These are phyloP conservation scores for Ectropis grisescens DNA, from an alignment of 1,140 invertebrate species.

Conservation along the genomic window DNA sequence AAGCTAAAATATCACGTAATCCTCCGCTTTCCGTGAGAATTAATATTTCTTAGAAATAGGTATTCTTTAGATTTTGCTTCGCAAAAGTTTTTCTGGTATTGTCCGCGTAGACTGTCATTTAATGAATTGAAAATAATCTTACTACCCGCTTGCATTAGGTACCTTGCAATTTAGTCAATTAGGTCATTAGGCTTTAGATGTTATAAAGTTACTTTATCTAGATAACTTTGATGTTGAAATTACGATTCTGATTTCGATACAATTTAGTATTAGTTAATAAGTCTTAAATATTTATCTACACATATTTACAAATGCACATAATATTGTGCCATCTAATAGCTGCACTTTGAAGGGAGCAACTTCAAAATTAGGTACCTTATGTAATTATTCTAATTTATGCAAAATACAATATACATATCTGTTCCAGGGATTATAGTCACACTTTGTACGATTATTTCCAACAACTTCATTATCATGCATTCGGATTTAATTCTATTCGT, in stretches of 20 bases:
- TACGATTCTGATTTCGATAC: no score
- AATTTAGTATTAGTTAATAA: no score
- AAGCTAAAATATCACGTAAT: conserved; percentile 66
- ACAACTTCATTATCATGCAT: not conserved
- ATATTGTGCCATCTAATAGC: conserved; percentile 44
- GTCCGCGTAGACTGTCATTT: conserved; percentile 39
- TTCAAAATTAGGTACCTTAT: conserved; percentile 5
- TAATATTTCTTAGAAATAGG: conserved; percentile 31
- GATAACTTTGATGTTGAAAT: no score
- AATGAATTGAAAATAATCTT: conserved; percentile 25
- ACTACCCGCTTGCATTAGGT: conserved; percentile 21
- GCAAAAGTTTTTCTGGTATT: conserved; percentile 51
- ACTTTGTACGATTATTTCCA: conserved; percentile 58
- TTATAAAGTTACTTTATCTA: no score
- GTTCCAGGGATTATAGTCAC: conserved; percentile 49
- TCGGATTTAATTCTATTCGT: no score
- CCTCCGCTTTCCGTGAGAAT: conserved; percentile 50
- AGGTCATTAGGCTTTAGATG: no score
- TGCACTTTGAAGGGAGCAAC: conserved; percentile 53
- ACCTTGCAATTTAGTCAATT: no score
- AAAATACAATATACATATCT: no score
- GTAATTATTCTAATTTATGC: no score
- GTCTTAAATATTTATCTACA: conserved; percentile 44
- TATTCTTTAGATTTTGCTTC: conserved; percentile 50
- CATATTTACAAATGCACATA: conserved; percentile 59